Conservation (phyloP, 2,888 invertebrate genomes). For the Chrysolina oricalcia region DNA sequence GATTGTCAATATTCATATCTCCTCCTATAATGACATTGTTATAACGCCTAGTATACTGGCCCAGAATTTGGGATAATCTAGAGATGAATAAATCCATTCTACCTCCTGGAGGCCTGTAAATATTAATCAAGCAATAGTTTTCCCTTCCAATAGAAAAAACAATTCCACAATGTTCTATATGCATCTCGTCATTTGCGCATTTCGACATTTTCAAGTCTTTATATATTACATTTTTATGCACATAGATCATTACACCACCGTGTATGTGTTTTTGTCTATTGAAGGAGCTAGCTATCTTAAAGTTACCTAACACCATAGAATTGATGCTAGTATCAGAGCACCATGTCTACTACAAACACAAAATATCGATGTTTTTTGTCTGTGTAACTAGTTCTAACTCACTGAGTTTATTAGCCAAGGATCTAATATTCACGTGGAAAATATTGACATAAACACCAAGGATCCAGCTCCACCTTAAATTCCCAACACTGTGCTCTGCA, state of each 20-base stretch:
- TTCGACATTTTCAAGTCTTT: background rate
- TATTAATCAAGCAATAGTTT: background rate
- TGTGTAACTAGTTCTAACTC: background rate
- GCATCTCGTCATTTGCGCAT: background rate
- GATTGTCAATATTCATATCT: too few relatives aligned
- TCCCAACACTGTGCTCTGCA: too few relatives aligned
- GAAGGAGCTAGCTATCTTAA: too few relatives aligned
- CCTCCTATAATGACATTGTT: background rate
- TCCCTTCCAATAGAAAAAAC: background rate
- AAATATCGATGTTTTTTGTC: too few relatives aligned
- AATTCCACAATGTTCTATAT: background rate
- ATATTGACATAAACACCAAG: background rate
- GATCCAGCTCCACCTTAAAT: too few relatives aligned
- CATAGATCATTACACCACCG: too few relatives aligned
- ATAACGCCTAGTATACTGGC: background rate
- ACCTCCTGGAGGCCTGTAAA: background rate
- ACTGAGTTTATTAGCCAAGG: background rate
- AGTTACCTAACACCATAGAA: too few relatives aligned
- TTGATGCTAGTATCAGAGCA: too few relatives aligned
- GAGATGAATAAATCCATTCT: background rate
- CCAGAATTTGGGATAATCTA: background rate
- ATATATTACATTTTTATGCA: too few relatives aligned
- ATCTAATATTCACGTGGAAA: background rate
- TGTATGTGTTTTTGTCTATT: too few relatives aligned
- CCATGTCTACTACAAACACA: too few relatives aligned